A percentile compares a stretch with the other conserved stretches of the same genome.
These are phyloP conservation scores for Mastomys natalensis DNA, from an alignment of 2,113 vertebrate species.

Conservation along the genomic window DNA sequence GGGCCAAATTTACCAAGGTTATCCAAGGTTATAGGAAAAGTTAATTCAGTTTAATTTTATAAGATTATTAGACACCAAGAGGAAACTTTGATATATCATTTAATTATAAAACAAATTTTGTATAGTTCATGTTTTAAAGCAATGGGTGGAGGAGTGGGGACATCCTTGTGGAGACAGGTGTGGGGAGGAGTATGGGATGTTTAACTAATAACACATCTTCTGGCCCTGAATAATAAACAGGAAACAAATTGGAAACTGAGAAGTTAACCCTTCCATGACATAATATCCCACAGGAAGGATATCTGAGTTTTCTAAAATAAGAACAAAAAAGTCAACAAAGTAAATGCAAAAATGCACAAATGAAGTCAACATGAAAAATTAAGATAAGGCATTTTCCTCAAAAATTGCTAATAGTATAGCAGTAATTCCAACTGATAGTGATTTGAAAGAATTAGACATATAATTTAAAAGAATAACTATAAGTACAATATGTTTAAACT, in stretches of 20 bases:
- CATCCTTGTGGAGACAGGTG: too few relatives aligned
- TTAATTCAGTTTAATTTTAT: too few relatives aligned
- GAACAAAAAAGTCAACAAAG: not conserved
- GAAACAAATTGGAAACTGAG: not conserved
- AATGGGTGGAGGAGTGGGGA: too few relatives aligned
- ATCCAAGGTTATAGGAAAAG: too few relatives aligned
- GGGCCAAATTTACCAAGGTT: too few relatives aligned
- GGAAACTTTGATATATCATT: too few relatives aligned
- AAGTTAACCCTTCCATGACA: too few relatives aligned
- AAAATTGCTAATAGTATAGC: not conserved
- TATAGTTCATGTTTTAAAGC: too few relatives aligned
- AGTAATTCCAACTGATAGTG: not conserved
- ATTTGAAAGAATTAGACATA: not conserved
- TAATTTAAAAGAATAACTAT: not conserved
- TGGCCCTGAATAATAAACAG: not conserved
- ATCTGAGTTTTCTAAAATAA: not conserved
- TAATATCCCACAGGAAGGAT: not conserved
- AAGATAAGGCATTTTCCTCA: too few relatives aligned
- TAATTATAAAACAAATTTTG: too few relatives aligned
- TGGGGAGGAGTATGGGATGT: too few relatives aligned
- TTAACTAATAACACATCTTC: not conserved
- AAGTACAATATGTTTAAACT: not conserved
- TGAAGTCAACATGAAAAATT: not conserved
- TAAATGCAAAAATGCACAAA: not conserved
- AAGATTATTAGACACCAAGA: too few relatives aligned